Evolutionary conservation across 2,797 vertebrate genomes (phyloP).

Genomic region (Peromyscus melanophrys): DNA sequence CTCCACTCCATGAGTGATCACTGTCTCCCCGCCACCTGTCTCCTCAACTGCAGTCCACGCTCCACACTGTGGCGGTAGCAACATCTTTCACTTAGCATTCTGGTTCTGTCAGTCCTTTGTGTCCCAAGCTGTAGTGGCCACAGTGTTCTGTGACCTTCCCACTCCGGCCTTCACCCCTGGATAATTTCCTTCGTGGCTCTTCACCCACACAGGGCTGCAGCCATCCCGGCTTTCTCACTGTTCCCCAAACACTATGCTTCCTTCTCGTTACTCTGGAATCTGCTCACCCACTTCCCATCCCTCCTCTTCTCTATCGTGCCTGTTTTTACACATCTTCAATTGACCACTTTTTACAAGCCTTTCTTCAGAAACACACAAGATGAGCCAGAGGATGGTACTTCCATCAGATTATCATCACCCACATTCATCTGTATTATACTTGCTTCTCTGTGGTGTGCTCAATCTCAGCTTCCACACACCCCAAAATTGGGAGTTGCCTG

Average conservation of each 20-base stretch:
- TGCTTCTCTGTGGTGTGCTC: not conserved
- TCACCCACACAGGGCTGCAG: not conserved
- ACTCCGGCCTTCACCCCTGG: not conserved
- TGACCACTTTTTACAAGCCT: not conserved
- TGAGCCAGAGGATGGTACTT: not conserved
- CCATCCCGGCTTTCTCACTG: not conserved
- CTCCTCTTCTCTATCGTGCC: not conserved
- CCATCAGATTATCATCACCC: not conserved
- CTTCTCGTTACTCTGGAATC: not conserved
- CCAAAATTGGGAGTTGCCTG: not conserved
- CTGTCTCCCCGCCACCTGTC: not conserved
- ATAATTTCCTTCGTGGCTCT: not conserved
- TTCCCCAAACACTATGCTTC: not conserved
- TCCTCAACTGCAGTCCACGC: not conserved
- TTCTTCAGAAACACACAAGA: slow-evolving; percentile 34
- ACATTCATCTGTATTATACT: not conserved
- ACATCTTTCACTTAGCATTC: not conserved
- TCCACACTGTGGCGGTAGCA: not conserved
- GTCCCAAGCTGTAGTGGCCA: not conserved
- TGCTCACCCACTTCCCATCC: not conserved
- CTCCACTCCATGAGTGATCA: not conserved
- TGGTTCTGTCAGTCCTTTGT: not conserved
- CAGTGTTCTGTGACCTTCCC: not conserved
- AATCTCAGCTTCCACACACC: not conserved
- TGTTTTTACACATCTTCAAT: not conserved